A percentile compares a stretch with the other conserved stretches of the same genome.
Conservation (phyloP, 1,140 invertebrate species). For the Chlorops oryzae region DNA sequence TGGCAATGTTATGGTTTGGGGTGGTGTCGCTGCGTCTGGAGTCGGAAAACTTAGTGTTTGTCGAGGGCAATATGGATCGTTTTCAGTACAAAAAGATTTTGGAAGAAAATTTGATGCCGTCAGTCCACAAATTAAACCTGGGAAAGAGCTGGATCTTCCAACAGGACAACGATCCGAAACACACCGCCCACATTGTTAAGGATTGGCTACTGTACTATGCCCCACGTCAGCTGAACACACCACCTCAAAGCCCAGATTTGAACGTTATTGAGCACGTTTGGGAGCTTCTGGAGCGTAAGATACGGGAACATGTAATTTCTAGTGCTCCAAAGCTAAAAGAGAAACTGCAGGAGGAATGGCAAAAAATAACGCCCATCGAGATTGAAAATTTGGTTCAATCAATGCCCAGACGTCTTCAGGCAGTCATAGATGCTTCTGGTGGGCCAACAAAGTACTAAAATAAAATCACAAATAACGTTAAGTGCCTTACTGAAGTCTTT, state of each 20-base stretch:
- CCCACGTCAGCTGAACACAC: conserved; percentile 22
- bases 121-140: conserved; percentile 17
- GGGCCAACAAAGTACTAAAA: conserved; percentile 26
- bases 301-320: conserved; percentile 11
- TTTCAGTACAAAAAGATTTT: conserved; percentile 18
- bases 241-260: conserved; percentile 34
- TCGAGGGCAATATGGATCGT: conserved; percentile 21
- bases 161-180: conserved; percentile 26
- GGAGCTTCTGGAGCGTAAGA: conserved; percentile 17
- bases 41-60: conserved; percentile 26
- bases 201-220: conserved; percentile 25
- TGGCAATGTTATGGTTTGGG: conserved; percentile 39
- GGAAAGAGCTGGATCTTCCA: conserved; percentile 15
- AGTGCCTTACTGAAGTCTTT: too few relatives aligned
- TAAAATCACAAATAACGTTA: too few relatives aligned
- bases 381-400: conserved; percentile 18
- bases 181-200: too few relatives aligned
- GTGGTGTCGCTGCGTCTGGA: conserved; percentile 25
- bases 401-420: conserved; percentile 20
- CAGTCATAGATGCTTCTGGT: conserved; percentile 22
- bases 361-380: conserved; percentile 11
- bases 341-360: conserved; percentile 12
- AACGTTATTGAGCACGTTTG: conserved; percentile 38
- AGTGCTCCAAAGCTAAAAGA: conserved; percentile 11
- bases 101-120: conserved; percentile 18